These are phyloP conservation scores for Ceratosolen solmsi DNA, from an alignment of 1,140 invertebrate species.

Conservation along the genomic window DNA sequence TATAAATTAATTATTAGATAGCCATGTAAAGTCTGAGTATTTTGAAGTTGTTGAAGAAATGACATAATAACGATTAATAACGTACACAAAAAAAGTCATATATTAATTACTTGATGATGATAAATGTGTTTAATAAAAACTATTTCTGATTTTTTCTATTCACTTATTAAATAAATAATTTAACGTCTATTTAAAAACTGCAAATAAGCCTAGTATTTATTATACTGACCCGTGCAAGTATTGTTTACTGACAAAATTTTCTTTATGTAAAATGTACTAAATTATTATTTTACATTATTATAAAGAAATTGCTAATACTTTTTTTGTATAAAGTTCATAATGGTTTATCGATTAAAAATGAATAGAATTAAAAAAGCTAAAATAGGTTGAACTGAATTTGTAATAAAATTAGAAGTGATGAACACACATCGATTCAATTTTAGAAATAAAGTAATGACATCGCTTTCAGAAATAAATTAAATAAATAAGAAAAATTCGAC, in stretches of 20 bases:
- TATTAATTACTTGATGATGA: not conserved
- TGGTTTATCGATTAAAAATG: not conserved
- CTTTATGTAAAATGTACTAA: slow-evolving; percentile 3
- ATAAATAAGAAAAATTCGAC: slow-evolving; percentile 27
- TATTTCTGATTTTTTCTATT: not conserved
- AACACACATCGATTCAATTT: not conserved
- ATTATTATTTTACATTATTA: slow-evolving; percentile 5
- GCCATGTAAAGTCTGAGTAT: slow-evolving; percentile 36
- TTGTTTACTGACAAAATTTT: not conserved
- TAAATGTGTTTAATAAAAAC: not conserved
- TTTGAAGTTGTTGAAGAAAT: slow-evolving; percentile 12
- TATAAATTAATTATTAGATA: slow-evolving; percentile 14
- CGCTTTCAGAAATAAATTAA: slow-evolving; percentile 34
- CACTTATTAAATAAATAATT: not conserved
- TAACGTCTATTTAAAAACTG: not conserved
- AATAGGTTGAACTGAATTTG: not conserved
- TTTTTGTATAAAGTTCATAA: slow-evolving; percentile 11
- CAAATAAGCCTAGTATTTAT: not conserved
- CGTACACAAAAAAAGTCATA: slow-evolving; percentile 3
- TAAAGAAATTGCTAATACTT: not conserved
- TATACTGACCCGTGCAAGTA: not conserved
- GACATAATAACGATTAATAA: slow-evolving; percentile 12
- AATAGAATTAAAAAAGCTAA: not conserved
- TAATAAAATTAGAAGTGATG: not conserved
- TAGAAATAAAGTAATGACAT: not conserved